phyloP scores from a whole-genome alignment of 2,888 invertebrate species.

The Agrochola litura region DNA sequence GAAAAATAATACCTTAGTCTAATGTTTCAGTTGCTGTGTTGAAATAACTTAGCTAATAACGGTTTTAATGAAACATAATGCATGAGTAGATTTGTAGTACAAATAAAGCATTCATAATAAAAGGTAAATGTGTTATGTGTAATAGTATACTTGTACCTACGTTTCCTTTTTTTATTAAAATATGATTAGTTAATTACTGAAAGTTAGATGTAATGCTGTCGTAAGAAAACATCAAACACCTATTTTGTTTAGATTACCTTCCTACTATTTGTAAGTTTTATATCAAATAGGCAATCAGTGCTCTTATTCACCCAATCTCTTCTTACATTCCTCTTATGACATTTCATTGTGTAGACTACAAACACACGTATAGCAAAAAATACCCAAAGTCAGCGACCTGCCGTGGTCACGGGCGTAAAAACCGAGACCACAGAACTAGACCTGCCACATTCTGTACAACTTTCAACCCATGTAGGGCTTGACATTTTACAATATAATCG shows the following conservation, averaged over 20 bases:
- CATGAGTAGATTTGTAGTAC: conserved; percentile 57
- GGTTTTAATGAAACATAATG: conserved; percentile 48
- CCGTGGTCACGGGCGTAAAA: conserved; percentile 33
- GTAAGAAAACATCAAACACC: neutral
- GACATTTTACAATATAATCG: conserved; percentile 55
- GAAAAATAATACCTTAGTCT: conserved; percentile 19
- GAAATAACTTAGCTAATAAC: conserved; percentile 48
- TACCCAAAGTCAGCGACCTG: conserved; percentile 47
- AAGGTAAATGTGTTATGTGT: neutral
- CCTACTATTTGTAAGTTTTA: neutral
- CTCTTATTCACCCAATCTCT: neutral
- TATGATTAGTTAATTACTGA: no score
- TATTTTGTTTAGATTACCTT: neutral
- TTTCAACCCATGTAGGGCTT: conserved; percentile 56
- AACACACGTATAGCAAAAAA: conserved; percentile 5
- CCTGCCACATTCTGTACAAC: conserved; percentile 39
- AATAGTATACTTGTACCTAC: neutral
- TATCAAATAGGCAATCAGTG: neutral
- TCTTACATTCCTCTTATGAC: conserved; percentile 1
- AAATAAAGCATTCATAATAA: conserved; percentile 34
- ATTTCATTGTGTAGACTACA: neutral
- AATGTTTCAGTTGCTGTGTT: conserved; percentile 29
- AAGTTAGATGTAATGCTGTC: neutral
- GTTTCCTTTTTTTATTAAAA: neutral
- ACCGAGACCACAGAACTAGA: conserved; percentile 41